A percentile compares a stretch with the other conserved stretches of the same genome.
These are phyloP conservation scores for Drosophila eugracilis DNA, from an alignment of 1,140 invertebrate species.

Conservation along the genomic window DNA sequence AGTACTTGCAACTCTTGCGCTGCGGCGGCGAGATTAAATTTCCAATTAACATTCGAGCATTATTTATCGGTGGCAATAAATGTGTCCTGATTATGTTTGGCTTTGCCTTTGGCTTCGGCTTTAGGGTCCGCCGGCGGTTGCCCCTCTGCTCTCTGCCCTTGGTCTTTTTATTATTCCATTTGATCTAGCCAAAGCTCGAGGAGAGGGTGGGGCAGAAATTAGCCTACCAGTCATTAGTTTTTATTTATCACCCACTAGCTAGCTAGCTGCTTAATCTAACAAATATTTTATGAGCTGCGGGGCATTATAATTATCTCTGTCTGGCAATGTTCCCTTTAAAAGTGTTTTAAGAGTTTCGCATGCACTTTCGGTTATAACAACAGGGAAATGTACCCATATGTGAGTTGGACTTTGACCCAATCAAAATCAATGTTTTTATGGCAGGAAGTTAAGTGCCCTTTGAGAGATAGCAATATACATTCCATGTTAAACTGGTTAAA, in stretches of 20 bases:
- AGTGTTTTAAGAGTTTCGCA: slow-evolving; percentile 31
- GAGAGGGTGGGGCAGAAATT: neutral
- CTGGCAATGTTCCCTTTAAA: slow-evolving; percentile 30
- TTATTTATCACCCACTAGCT: slow-evolving; percentile 64
- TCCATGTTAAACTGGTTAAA: neutral
- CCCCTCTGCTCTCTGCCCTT: slow-evolving; percentile 2
- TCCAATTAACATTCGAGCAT: slow-evolving; percentile 81
- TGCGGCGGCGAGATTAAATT: slow-evolving; percentile 61
- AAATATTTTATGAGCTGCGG: slow-evolving; percentile 63
- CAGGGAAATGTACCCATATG: slow-evolving; percentile 19
- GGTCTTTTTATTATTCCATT: slow-evolving; percentile 66
- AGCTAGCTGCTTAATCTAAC: slow-evolving; percentile 52
- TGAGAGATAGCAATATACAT: neutral
- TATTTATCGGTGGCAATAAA: slow-evolving; percentile 81
- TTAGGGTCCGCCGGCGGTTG: neutral
- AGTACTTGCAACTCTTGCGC: slow-evolving; percentile 17
- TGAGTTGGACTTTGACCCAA: neutral
- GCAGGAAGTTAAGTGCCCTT: neutral
- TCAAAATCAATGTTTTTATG: slow-evolving; percentile 17
- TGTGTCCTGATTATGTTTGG: slow-evolving; percentile 77
- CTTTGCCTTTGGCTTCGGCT: slow-evolving; percentile 22
- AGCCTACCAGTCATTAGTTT: slow-evolving; percentile 59
- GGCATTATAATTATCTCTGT: slow-evolving; percentile 62
- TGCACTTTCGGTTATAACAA: slow-evolving; percentile 13
- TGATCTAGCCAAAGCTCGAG: slow-evolving; percentile 34